Percentiles rank a stretch among this genome's conserved stretches.
These are phyloP conservation scores for Pelobates fuscus DNA, from an alignment of 2,113 vertebrate species.

Conservation along the genomic window DNA sequence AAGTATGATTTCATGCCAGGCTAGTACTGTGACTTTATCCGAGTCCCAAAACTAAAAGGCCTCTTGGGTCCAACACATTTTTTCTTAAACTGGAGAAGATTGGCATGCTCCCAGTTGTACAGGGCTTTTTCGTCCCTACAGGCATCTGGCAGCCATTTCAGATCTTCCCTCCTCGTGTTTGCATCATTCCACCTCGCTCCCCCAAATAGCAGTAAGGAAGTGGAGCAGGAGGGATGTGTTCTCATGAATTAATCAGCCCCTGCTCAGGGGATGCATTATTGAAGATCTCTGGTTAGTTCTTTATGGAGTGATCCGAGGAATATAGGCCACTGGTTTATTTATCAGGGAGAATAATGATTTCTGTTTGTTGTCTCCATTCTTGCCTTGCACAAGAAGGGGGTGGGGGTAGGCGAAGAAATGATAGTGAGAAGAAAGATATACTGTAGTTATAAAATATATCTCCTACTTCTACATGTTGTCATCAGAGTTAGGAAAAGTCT, in stretches of 20 bases:
- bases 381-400: constrained; percentile 4
- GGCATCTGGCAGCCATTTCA: constrained; percentile 62
- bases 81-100: constrained; percentile 67
- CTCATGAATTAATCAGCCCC: constrained; percentile 49
- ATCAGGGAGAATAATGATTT: constrained; percentile 83
- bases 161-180: constrained; percentile 35
- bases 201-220: constrained; percentile 48
- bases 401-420: constrained; percentile 8
- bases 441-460: constrained; percentile 4
- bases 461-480: background rate
- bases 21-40: constrained; percentile 33
- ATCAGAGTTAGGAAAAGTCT: background rate
- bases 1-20: constrained; percentile 20
- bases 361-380: constrained; percentile 33
- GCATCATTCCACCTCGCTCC: constrained; percentile 16
- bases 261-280: constrained; percentile 49
- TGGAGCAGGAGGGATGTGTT: constrained; percentile 45
- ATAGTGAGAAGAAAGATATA: background rate
- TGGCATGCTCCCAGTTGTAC: constrained; percentile 67
- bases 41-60: constrained; percentile 53
- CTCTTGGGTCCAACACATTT: constrained; percentile 59
- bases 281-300: constrained; percentile 50
- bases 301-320: constrained; percentile 74
- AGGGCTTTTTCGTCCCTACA: constrained; percentile 68
- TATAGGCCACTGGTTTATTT: constrained; percentile 83